These are phyloP conservation scores for Sanderia malayensis DNA, from an alignment of 30 jellyfish, hydroid and myxozoan genomes.

Conservation along the genomic window DNA sequence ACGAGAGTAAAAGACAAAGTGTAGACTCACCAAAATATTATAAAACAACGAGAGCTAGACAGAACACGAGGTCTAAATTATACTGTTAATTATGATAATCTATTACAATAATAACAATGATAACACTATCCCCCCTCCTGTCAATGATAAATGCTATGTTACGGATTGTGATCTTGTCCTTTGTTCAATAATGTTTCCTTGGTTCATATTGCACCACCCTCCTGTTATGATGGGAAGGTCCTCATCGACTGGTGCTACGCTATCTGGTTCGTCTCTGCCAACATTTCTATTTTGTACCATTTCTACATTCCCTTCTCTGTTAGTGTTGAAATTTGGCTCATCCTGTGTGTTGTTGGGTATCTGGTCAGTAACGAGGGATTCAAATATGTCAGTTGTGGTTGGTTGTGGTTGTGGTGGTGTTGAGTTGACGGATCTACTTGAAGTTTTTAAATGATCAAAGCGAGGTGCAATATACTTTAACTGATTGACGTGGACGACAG, in stretches of 20 bases:
- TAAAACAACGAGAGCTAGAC: too few species aligned
- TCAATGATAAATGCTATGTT: background rate
- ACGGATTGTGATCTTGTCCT: constrained; percentile 12
- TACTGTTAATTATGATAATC: too few species aligned
- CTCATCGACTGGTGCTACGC: constrained; percentile 18
- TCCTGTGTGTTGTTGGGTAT: background rate
- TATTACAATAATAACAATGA: too few species aligned
- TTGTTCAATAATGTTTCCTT: constrained; percentile 6
- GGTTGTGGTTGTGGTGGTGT: background rate
- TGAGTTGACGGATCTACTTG: background rate
- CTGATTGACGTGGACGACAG: constrained; percentile 1
- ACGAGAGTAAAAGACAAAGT: too few species aligned
- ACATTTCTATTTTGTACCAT: background rate
- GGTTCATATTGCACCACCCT: constrained; percentile 11
- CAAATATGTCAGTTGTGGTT: background rate
- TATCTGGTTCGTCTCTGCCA: constrained; percentile 4
- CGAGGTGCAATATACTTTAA: constrained; percentile 24
- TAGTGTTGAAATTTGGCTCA: background rate
- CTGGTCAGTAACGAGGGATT: background rate
- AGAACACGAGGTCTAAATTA: too few species aligned
- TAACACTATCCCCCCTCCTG: constrained; percentile 32
- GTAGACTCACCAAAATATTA: too few species aligned
- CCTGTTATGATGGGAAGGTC: constrained; percentile 12
- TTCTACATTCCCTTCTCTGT: background rate
- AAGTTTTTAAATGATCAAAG: background rate